phyloP scores from a whole-genome alignment of 2,113 vertebrate genomes.

The Lophius piscatorius region DNA sequence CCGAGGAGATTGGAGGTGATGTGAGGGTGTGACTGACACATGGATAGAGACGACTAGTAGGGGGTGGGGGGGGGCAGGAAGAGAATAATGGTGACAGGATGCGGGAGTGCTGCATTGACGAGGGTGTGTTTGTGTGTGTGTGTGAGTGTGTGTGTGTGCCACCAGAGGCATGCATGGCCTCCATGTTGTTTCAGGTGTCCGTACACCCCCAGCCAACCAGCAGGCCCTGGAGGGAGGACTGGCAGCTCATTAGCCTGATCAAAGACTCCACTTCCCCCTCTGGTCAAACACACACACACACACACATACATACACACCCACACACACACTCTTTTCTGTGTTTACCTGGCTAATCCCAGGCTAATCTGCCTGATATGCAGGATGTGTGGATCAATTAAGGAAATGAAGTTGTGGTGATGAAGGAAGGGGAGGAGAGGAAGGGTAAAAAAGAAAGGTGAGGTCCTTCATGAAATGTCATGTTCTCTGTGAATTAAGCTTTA shows the following conservation, averaged over 20 bases:
- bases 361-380: conserved; percentile 70
- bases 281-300: conserved; percentile 38
- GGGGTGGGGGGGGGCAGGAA: conserved; percentile 61
- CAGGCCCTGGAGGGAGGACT: conserved; percentile 65
- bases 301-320: conserved; percentile 38
- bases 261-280: conserved; percentile 69
- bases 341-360: conserved; percentile 70
- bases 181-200: conserved; percentile 77
- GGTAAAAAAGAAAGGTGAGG: conserved; percentile 6
- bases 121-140: conserved; percentile 24
- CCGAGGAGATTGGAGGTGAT: conserved; percentile 48
- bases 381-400: conserved; percentile 72
- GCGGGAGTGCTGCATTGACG: conserved; percentile 57
- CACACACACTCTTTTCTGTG: conserved; percentile 36
- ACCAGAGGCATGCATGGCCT: conserved; percentile 45
- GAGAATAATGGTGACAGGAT: conserved; percentile 70
- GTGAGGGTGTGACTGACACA: conserved; percentile 72
- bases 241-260: conserved; percentile 80
- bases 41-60: conserved; percentile 67
- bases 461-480: conserved; percentile 6
- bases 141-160: conserved; percentile 40
- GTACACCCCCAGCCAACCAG: conserved; percentile 57
- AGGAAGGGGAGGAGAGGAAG: conserved; percentile 12
- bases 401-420: conserved; percentile 66
- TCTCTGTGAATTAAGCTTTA: background rate